phyloP scores from a whole-genome alignment of 1,140 invertebrate species.

The Uloborus diversus region DNA sequence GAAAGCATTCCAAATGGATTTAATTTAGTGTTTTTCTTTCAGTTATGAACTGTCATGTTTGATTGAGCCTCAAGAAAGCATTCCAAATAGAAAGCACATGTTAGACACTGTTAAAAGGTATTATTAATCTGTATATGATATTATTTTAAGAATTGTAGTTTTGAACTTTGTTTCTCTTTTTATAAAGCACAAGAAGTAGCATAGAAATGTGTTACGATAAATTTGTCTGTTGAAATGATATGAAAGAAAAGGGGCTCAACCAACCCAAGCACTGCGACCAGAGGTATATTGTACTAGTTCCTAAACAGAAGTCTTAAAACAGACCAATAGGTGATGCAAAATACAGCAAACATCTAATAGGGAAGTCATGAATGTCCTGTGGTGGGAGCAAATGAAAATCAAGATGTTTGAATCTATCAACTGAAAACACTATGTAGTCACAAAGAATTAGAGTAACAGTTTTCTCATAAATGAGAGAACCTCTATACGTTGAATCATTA shows the following conservation, averaged over 20 bases:
- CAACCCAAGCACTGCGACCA: too few species aligned
- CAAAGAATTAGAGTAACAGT: too few species aligned
- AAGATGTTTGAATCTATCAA: too few species aligned
- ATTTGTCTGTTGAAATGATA: neutral
- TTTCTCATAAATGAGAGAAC: too few species aligned
- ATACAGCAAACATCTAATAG: too few species aligned
- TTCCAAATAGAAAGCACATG: slow-evolving; percentile 56
- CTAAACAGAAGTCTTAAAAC: too few species aligned
- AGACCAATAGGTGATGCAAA: too few species aligned
- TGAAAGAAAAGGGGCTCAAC: neutral
- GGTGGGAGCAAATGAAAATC: too few species aligned
- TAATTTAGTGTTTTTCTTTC: slow-evolving; percentile 54
- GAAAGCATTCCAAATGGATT: slow-evolving; percentile 55
- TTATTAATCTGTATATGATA: neutral
- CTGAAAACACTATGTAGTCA: too few species aligned
- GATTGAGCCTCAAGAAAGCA: slow-evolving; percentile 75
- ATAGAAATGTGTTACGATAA: neutral
- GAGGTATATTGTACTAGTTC: too few species aligned
- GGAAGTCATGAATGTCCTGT: too few species aligned
- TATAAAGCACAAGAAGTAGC: neutral
- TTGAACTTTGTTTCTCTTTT: neutral
- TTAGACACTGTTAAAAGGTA: slow-evolving; percentile 49
- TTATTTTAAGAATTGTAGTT: neutral
- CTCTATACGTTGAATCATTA: too few species aligned
- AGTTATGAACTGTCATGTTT: slow-evolving; percentile 83